Conservation (phyloP, 2,113 vertebrate species). For the Anser brachyrhynchus region DNA sequence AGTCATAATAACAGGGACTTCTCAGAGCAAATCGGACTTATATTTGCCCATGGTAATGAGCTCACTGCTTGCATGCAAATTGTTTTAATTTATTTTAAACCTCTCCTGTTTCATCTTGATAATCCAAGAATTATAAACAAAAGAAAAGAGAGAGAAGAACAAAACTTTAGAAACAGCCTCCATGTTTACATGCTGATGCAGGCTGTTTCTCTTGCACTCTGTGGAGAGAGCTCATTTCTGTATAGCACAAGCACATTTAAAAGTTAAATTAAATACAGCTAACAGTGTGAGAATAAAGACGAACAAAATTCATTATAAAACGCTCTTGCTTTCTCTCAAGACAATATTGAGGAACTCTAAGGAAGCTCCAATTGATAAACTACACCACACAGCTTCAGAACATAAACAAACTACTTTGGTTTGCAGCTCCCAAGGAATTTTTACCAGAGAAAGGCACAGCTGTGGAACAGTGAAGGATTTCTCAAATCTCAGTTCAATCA, state of each 20-base stretch:
- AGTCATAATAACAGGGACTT: conserved; percentile 39
- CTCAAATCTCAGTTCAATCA: not conserved
- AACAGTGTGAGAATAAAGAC: not conserved
- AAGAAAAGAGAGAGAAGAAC: not conserved
- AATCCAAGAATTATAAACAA: conserved; percentile 26
- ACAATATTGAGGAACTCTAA: not conserved
- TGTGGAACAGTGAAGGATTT: not conserved
- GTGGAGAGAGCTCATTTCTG: not conserved
- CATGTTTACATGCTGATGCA: not conserved
- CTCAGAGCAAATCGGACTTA: conserved; percentile 21
- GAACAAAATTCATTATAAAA: conserved; percentile 10
- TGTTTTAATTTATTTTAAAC: conserved; percentile 41
- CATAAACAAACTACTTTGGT: not conserved
- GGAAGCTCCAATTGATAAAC: not conserved
- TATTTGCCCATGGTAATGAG: conserved; percentile 46
- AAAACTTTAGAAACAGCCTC: not conserved
- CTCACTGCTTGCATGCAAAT: conserved; percentile 9
- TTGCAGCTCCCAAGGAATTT: not conserved
- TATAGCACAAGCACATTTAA: not conserved
- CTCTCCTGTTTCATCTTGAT: conserved; percentile 42
- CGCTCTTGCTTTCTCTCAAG: not conserved
- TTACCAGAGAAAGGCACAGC: not conserved
- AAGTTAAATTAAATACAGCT: conserved; percentile 38
- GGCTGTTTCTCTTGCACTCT: not conserved
- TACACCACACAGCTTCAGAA: not conserved